Conservation (phyloP, 2,888 invertebrate species). For the Drosophila pseudotakahashii region DNA sequence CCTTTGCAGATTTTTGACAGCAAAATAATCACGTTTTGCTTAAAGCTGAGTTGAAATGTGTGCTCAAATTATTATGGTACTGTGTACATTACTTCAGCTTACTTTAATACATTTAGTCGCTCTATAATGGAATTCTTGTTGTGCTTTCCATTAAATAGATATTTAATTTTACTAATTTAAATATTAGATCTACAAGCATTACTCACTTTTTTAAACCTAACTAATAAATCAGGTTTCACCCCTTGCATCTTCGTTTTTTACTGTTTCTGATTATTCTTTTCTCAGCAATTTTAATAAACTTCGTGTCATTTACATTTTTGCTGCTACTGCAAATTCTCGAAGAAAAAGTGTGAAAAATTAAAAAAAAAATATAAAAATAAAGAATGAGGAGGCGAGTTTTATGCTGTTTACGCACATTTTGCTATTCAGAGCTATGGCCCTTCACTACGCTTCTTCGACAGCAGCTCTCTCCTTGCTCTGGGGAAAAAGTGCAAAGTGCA, state of each 20-base stretch:
- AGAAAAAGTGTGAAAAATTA: background rate
- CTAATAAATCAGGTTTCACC: background rate
- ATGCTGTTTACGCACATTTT: conserved; percentile 71
- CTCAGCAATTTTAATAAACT: conserved; percentile 44
- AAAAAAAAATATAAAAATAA: conserved; percentile 11
- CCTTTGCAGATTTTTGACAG: conserved; percentile 15
- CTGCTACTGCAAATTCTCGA: conserved; percentile 45
- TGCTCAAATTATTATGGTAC: background rate
- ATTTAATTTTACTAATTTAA: too few species aligned
- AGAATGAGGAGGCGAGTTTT: conserved; percentile 50
- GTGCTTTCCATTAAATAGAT: too few species aligned
- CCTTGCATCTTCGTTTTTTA: background rate
- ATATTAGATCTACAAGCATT: too few species aligned
- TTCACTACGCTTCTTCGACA: background rate
- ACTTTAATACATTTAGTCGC: too few species aligned
- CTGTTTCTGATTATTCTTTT: background rate
- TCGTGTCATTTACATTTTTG: conserved; percentile 53
- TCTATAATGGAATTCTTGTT: too few species aligned
- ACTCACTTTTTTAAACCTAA: background rate
- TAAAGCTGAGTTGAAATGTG: background rate
- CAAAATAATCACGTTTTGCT: conserved; percentile 2
- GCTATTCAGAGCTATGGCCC: conserved; percentile 14
- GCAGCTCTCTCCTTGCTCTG: conserved; percentile 3
- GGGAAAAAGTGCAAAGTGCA: conserved; percentile 9
- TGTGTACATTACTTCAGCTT: too few species aligned